phyloP scores from a whole-genome alignment of 2,888 invertebrate genomes.

The Drosophila fungiperda region DNA sequence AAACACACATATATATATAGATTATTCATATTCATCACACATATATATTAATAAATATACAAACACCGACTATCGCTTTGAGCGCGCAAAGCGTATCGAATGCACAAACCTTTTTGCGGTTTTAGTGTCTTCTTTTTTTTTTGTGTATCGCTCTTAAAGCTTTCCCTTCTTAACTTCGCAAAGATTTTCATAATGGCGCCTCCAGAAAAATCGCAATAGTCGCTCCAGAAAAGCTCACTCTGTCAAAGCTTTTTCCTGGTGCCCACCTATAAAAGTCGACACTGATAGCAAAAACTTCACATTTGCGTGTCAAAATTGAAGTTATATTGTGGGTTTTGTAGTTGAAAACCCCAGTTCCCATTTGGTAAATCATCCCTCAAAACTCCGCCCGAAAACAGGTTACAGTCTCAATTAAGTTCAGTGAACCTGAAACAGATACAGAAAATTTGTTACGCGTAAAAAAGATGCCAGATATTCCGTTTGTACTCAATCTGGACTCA shows the following conservation, averaged over 20 bases:
- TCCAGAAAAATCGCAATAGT: constrained; percentile 48
- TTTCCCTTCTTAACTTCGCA: constrained; percentile 13
- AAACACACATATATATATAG: not conserved
- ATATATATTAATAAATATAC: not conserved
- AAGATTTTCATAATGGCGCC: constrained; percentile 5
- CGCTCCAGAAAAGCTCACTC: constrained; percentile 49
- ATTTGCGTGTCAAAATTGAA: constrained; percentile 53
- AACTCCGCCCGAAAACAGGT: constrained; percentile 48
- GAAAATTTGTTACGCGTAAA: constrained; percentile 3
- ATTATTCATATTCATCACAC: not conserved
- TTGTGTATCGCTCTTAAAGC: constrained; percentile 42
- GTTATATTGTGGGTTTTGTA: constrained; percentile 22
- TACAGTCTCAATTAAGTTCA: constrained; percentile 50
- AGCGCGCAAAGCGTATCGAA: constrained; percentile 38
- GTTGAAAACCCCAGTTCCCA: not conserved
- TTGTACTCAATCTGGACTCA: constrained; percentile 79
- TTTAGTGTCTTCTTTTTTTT: not conserved
- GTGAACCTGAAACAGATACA: constrained; percentile 69
- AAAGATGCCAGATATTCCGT: constrained; percentile 81
- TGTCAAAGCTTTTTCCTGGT: constrained; percentile 42
- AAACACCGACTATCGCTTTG: not conserved
- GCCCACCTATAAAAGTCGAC: constrained; percentile 53
- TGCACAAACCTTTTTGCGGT: constrained; percentile 50
- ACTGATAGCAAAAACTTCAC: constrained; percentile 48
- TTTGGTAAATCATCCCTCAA: constrained; percentile 51